phyloP scores from a whole-genome alignment of 2,888 invertebrate species.

The Nomada ferruginata region DNA sequence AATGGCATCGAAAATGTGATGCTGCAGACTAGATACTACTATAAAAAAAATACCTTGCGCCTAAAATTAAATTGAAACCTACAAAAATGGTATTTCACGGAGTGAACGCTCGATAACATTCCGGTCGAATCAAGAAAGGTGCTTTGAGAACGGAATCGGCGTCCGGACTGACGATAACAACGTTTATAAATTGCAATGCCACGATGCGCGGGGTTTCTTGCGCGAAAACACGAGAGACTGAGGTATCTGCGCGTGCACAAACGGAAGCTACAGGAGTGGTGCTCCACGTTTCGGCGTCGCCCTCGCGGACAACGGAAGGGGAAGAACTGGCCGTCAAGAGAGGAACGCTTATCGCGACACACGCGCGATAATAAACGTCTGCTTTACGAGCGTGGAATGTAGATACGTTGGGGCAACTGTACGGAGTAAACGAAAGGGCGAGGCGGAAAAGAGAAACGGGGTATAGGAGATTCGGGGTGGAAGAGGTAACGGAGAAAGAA shows the following conservation, averaged over 20 bases:
- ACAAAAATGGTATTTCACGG: too few relatives aligned
- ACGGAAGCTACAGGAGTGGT: constrained; percentile 40
- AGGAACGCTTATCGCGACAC: constrained; percentile 69
- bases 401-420: constrained; percentile 56
- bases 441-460: constrained; percentile 9
- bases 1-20: too few relatives aligned
- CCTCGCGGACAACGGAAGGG: constrained; percentile 40
- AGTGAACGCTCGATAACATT: too few relatives aligned
- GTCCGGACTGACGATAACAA: constrained; percentile 18
- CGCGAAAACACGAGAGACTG: not conserved
- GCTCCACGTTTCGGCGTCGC: constrained; percentile 46
- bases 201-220: not conserved
- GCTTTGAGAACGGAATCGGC: not conserved
- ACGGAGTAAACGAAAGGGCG: constrained; percentile 45
- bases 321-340: constrained; percentile 40
- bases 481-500: constrained; percentile 17
- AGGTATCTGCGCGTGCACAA: constrained; percentile 9
- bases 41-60: too few relatives aligned
- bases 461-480: not conserved
- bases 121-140: not conserved
- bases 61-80: too few relatives aligned
- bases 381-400: constrained; percentile 75
- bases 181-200: constrained; percentile 34
- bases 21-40: too few relatives aligned
- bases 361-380: constrained; percentile 77